Conservation (phyloP, 2,797 vertebrate genomes). For the Hephaestus fuliginosus region DNA sequence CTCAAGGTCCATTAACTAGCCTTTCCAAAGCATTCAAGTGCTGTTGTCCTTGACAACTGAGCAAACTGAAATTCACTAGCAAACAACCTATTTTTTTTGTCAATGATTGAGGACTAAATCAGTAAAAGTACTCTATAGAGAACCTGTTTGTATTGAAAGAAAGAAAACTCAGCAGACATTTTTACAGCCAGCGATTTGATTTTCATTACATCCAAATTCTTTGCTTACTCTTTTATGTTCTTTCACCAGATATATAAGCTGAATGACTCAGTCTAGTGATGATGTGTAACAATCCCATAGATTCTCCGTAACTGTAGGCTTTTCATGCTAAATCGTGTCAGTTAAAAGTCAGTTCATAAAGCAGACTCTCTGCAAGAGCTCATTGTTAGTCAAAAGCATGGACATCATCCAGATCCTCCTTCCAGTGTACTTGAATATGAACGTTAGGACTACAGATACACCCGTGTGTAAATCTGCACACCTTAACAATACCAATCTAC, state of each 20-base stretch:
- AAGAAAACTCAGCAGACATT: neutral
- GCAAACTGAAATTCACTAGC: slow-evolving; percentile 1
- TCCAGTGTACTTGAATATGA: neutral
- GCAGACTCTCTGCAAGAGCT: neutral
- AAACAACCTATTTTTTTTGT: neutral
- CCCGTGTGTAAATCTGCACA: slow-evolving; percentile 40
- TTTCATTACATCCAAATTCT: neutral
- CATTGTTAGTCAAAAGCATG: neutral
- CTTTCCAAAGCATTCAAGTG: neutral
- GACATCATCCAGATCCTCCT: neutral
- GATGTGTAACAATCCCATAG: neutral
- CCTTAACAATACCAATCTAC: slow-evolving; percentile 51
- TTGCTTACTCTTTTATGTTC: neutral
- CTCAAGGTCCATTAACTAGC: neutral
- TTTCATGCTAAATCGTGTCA: neutral
- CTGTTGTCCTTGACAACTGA: neutral
- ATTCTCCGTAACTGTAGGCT: neutral
- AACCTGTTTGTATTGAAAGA: neutral
- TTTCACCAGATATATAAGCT: neutral
- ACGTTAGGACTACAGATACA: slow-evolving; percentile 11
- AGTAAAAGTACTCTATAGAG: neutral
- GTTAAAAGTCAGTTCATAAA: neutral
- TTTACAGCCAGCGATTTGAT: neutral
- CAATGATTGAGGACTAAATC: neutral
- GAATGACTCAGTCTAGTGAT: neutral